Evolutionary conservation across 1,140 invertebrate genomes (phyloP), one percentile per base, ranked within the genome.

Genomic region (Megathymus violae): DNA sequence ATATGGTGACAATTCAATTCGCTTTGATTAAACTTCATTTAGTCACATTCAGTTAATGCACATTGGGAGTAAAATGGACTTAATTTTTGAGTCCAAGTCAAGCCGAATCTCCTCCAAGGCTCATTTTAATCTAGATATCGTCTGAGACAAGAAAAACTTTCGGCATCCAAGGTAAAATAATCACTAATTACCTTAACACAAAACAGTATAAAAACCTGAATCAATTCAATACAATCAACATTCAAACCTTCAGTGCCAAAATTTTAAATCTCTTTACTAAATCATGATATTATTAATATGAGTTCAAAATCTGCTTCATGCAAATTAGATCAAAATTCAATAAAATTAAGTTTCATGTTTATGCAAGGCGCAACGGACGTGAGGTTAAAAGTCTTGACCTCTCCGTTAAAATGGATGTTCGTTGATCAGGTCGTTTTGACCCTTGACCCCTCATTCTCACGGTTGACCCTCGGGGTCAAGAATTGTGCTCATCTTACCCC

Each of bases 351-450:
- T 13, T 10, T 38, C 36, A n/a, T n/a, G n/a, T 52, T 43, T 54
- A 15, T 25, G 22, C 16, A 22, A 31, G 16, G 15, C 25, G 10
- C 38, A 27, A 16, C 67, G 72, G 67, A 75, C 78, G 63, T 71
- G 65, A 78, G 84, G 85, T 89, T 80, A 89, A 41, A 79, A 78
- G 82, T 88, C 80, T 81, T 80, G 82, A 87, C 80, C 81, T 81
- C 60, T 71, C 74, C 72, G 71, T 77, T 71, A 81, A 66, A 67
- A 82, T 76, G 75, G 73, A 83, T 80, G 78, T 82, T 82, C 81
- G 62, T 71, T 73, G 71, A 69, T 80, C 86, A 89, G 87, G 87
- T 89, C 73, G 13, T 17, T 27, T 19, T 82, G 82, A 88, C 83
- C 83, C 69, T 56, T 85, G 78, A 84, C 80, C 83, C 76, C 48